Evolutionary conservation across 1,140 invertebrate genomes (phyloP).

Genomic region (Drosophila trapezifrons): DNA sequence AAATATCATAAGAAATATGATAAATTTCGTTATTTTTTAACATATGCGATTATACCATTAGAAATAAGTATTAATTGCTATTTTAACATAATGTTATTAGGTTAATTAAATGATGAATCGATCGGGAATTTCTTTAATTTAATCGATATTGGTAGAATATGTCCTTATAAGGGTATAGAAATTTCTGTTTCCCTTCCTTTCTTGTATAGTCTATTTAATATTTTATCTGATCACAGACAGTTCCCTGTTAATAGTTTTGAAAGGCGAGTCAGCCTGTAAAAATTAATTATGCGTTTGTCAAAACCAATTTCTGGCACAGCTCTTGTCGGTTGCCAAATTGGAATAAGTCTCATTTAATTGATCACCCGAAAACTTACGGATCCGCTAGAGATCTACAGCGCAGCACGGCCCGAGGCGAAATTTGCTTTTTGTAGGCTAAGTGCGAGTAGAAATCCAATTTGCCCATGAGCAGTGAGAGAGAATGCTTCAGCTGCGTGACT

Average conservation of each 20-base stretch:
- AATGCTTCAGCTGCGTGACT: constrained; percentile 48
- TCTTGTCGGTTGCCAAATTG: constrained; percentile 33
- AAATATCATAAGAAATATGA: too few relatives aligned
- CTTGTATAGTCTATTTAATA: constrained; percentile 6
- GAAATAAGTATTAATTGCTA: too few relatives aligned
- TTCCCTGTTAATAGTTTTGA: constrained; percentile 6
- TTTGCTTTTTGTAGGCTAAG: constrained; percentile 39
- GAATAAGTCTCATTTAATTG: constrained; percentile 46
- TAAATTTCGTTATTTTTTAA: too few relatives aligned
- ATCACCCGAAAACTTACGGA: constrained; percentile 43
- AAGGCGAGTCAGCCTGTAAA: constrained; percentile 13
- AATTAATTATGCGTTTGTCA: constrained; percentile 48
- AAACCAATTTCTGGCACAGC: constrained; percentile 29
- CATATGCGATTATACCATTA: too few relatives aligned
- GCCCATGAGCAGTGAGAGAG: constrained; percentile 26
- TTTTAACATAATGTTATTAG: too few relatives aligned
- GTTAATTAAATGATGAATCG: too few relatives aligned
- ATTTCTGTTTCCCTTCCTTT: too few relatives aligned
- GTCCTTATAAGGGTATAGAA: too few relatives aligned
- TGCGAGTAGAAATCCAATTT: constrained; percentile 40
- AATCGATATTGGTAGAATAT: too few relatives aligned
- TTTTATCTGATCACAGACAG: constrained; percentile 26
- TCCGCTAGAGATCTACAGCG: constrained; percentile 28
- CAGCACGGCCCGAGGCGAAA: constrained; percentile 25
- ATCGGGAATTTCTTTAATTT: too few relatives aligned